Base-by-base conservation (phyloP, 2,797 vertebrate species). In the Sebastes steindachneri region DNA sequence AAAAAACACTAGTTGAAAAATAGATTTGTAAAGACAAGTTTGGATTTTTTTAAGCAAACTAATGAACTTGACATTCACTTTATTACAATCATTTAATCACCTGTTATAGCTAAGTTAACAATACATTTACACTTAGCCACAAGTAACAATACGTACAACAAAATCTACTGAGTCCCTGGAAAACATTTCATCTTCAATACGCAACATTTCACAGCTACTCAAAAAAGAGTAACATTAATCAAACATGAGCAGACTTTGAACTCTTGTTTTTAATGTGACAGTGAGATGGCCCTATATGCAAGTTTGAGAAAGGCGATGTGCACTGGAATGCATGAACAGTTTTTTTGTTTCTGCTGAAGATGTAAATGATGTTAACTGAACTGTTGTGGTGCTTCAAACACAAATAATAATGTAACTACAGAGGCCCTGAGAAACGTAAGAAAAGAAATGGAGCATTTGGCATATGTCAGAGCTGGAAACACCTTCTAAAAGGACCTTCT, bases 1-100 rank as follows among this genome's bases (percentile, higher is more conserved):
- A 83, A 79, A 70, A n/a, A 87, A 67, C 23, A 57, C 65, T 45
- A 75, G 17, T 7, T 73, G 14, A 35, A 86, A 82, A 71, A 68
- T 3, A 17, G 8, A 14, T 55, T 74, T 58, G 6, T 53, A 41
- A 41, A 83, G 33, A 68, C 7, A 79, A 21, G 5, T 66, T 71
- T 31, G 15, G 33, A 54, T 21, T 35, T 35, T 29, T 68, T 66
- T 17, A 66, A 76, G 75, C 68, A 77, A 80, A 68, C 17, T 62
- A 70, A 57, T 73, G 21, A 4, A 63, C 37, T 41, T 70, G 41
- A 88, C 60, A 77, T 79, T 66, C 37, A 64, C 53, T 64, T 65
- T 23, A 31, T 73, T 9, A 87, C 55, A 74, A 37, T 77, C 21
- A 37, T 37, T 80, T 76, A 14, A 73, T 53, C 66, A 67, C 9